Base-by-base conservation (phyloP, 2,113 vertebrate genomes). In the Tragulus kanchil region DNA sequence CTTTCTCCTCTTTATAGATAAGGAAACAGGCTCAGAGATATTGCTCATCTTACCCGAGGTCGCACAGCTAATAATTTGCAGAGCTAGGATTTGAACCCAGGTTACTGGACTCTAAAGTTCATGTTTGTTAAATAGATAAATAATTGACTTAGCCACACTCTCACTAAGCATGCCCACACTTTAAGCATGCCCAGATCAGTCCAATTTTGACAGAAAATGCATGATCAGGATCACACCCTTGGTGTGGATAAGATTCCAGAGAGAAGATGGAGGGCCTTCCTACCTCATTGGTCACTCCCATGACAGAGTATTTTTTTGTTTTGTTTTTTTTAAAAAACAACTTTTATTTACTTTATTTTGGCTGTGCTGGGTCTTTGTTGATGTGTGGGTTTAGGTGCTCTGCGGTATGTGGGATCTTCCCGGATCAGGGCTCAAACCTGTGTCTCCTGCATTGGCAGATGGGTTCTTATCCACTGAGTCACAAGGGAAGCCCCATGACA, bases 11-110 rank as follows among this genome's bases (percentile, higher is more conserved):
- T 82, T 94, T 42, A 79, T 25, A 77, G 71, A 75, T 61, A 48
- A 90, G 36, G 48, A 96, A 78, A 42, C 69, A 93, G 65, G 82
- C 59, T 45, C 75, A 78, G 85, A 67, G 28, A 28, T 17, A 36
- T 3, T 65, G 65, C 48, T 12, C n/a, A 0, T 90, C 64, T 88
- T 75, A 42, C 45, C 31, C 62, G 90, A 77, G 26, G 31, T 56
- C 67, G 81, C 62, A 58, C 61, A 93, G 64, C 78, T 77, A 61
- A 62, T 54, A 59, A 87, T 87, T 62, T 69, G 36, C 71, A 88
- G 59, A 94, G 28, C 11, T 45, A 89, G 36, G 64, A 89, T 82
- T 61, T 85, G 77, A 98, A 79, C 23, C 42, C 89, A 91, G 42
- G n/a, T 64, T 13, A 8, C 65, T 78, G 85, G 48, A 36, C 65